Evolutionary conservation across 2,113 vertebrate genomes (phyloP).

Genomic region (Calyptomena viridis): DNA sequence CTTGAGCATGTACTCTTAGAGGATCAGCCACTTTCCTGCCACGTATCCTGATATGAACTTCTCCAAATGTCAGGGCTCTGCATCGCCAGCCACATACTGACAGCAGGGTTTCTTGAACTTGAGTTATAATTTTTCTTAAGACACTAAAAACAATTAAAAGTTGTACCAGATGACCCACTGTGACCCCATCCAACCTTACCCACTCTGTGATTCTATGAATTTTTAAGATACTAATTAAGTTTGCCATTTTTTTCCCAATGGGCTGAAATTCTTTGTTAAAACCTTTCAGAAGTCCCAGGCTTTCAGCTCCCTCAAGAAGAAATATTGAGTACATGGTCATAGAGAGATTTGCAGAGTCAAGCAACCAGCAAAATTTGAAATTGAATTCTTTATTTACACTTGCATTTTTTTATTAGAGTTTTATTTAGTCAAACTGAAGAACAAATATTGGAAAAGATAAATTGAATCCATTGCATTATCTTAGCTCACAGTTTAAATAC

Average conservation of each 20-base stretch:
- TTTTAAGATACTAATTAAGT: not conserved
- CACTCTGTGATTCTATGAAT: not conserved
- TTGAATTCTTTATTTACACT: slow-evolving; percentile 20
- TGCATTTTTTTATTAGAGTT: not conserved
- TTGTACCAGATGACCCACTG: not conserved
- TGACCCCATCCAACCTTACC: not conserved
- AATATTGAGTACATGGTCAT: not conserved
- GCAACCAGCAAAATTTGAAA: slow-evolving; percentile 7
- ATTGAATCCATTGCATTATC: not conserved
- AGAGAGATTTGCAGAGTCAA: slow-evolving; percentile 25
- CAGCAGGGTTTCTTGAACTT: not conserved
- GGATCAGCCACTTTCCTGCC: not conserved
- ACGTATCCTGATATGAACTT: not conserved
- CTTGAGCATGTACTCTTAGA: not conserved
- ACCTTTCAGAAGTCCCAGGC: not conserved
- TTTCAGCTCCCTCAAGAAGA: not conserved
- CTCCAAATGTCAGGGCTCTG: not conserved
- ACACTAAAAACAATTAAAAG: not conserved
- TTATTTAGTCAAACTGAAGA: slow-evolving; percentile 35
- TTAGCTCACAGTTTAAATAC: not conserved
- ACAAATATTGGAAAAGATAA: slow-evolving; percentile 20
- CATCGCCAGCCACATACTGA: not conserved
- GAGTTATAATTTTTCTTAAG: not conserved
- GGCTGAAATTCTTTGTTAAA: not conserved
- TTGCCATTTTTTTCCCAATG: not conserved